Base-by-base conservation (phyloP, 2,797 vertebrate genomes). In the Sebastiscus albofasciatus region DNA sequence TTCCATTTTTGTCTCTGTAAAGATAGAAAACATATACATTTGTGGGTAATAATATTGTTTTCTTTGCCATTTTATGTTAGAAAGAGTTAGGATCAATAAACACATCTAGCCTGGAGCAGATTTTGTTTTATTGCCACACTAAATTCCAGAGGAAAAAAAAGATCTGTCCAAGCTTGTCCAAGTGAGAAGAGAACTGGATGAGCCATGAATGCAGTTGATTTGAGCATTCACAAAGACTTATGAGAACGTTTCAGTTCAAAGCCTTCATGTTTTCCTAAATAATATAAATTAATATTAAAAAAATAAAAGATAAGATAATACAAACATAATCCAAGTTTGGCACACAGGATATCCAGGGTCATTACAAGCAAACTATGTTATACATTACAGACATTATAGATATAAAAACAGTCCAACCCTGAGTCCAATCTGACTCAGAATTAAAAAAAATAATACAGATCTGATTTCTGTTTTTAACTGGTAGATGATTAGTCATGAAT, bases 401-500 rank as follows among this genome's bases (percentile, higher is more conserved):
- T 60, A 54, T 12, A 72, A 66, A 74, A 22, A 46, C 46, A 59
- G 7, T 6, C 6, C 26, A 29, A 70, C 39, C 8, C 2, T 65
- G 34, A 27, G 29, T 68, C 13, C 33, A 69, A 52, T 52, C 26
- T 58, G 56, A 74, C 46, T 36, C 49, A 36, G 3, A 13, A 66
- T 61, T 12, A 31, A 39, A 77, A 22, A 31, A 20, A 49, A 49
- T 1, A 62, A 39, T 5, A 1, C 22, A 64, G 46, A 61, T 82
- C 16, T 36, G 36, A 64, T 52, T 61, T 80, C 5, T 66, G 54
- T 22, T 79, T 67, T 56, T 64, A 61, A 36, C 70, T 58, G 9
- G 11, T 42, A 49, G n/a, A 49, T 46, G 33, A 71, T 80, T n/a
- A 67, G 29, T 61, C n/a, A 71, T 79, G 18, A 72, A 70, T 67